Conservation (phyloP, 1,140 invertebrate genomes). For the Drosophila cardini region DNA sequence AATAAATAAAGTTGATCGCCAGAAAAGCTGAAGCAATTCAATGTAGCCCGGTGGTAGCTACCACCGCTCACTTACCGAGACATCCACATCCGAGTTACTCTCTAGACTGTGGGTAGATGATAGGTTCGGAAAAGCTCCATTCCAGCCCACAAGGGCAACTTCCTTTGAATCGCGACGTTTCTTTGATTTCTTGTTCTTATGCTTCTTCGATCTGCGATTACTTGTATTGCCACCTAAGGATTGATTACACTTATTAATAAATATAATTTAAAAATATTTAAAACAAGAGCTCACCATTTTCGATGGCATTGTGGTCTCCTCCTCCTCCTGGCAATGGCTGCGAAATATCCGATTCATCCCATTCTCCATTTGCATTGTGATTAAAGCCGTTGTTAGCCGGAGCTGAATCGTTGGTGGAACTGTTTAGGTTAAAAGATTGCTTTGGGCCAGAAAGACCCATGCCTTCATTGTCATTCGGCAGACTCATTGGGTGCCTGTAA, state of each 20-base stretch:
- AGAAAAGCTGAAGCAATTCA: background rate
- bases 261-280: too few species aligned
- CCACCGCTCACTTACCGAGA: conserved; percentile 43
- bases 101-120: conserved; percentile 31
- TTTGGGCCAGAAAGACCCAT: background rate
- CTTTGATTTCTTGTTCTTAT: conserved; percentile 22
- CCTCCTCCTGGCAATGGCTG: background rate
- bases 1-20: background rate
- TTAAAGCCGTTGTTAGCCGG: background rate
- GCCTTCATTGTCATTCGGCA: background rate
- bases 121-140: conserved; percentile 42
- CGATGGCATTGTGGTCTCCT: background rate
- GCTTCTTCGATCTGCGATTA: background rate
- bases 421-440: background rate
- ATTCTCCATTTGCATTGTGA: background rate
- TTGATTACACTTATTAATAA: background rate
- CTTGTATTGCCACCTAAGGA: background rate
- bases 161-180: conserved; percentile 31
- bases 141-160: conserved; percentile 42
- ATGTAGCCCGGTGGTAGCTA: background rate
- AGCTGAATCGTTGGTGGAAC: background rate
- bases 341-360: background rate
- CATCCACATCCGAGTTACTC: conserved; percentile 40
- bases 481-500: background rate
- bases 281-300: background rate